phyloP scores from a whole-genome alignment of 2,113 vertebrate species.

The Cheilinus undulatus region DNA sequence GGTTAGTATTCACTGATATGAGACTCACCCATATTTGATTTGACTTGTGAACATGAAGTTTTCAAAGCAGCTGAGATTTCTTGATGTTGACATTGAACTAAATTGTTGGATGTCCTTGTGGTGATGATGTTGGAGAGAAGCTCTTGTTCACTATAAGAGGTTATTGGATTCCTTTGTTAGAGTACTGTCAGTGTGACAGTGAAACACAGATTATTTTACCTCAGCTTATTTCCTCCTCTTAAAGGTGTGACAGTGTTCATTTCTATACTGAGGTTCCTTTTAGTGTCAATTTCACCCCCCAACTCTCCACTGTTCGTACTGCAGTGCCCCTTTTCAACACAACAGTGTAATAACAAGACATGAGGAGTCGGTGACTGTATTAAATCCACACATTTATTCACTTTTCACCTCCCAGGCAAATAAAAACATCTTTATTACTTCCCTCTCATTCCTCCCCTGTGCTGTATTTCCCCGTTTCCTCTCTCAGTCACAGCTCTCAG shows the following conservation, averaged over 20 bases:
- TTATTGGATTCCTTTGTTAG: too few species aligned
- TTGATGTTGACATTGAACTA: too few species aligned
- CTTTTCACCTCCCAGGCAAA: constrained; percentile 9
- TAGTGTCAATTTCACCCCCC: background rate
- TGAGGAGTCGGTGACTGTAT: background rate
- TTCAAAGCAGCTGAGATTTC: too few species aligned
- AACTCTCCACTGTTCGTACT: background rate
- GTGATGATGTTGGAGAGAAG: too few species aligned
- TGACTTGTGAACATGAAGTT: too few species aligned
- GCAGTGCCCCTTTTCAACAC: background rate
- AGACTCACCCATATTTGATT: too few species aligned
- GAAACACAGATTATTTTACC: background rate
- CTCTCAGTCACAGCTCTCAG: constrained; percentile 14
- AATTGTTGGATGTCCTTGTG: too few species aligned
- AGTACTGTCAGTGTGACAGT: background rate
- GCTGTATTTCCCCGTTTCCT: background rate
- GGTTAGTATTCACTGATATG: too few species aligned
- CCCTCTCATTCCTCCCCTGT: constrained; percentile 8
- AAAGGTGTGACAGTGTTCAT: background rate
- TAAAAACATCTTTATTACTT: constrained; percentile 31
- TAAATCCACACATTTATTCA: constrained; percentile 8
- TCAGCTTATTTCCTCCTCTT: too few species aligned
- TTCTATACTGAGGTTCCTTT: background rate
- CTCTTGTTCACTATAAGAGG: too few species aligned
- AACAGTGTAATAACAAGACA: background rate